A percentile compares a stretch with the other conserved stretches of the same genome.
Evolutionary conservation across 2,113 vertebrate genomes (phyloP).

Genomic region (Geothlypis trichas): DNA sequence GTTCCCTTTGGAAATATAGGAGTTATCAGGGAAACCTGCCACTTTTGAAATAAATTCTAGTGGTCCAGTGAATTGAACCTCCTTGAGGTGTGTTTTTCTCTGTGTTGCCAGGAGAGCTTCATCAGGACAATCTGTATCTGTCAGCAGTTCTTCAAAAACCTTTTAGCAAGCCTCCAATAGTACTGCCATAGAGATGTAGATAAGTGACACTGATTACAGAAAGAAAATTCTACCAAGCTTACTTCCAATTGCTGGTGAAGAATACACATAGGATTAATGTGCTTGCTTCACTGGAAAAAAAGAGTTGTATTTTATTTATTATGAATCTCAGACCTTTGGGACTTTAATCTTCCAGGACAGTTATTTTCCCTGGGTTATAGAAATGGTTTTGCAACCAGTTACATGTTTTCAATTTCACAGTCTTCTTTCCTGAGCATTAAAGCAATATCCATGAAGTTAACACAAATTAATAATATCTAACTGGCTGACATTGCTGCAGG

Average conservation of each 20-base stretch:
- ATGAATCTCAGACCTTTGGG: not conserved
- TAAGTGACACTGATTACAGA: not conserved
- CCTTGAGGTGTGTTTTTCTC: not conserved
- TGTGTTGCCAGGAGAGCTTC: not conserved
- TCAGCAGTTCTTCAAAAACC: not conserved
- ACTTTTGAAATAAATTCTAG: not conserved
- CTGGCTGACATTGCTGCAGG: not conserved
- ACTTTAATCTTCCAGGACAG: not conserved
- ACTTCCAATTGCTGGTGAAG: not conserved
- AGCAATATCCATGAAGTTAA: constrained; percentile 17
- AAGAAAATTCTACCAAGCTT: not conserved
- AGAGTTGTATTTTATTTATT: not conserved
- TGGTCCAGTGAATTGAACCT: not conserved
- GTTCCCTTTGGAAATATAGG: not conserved
- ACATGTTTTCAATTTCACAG: not conserved
- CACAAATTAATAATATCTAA: constrained; percentile 38
- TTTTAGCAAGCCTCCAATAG: not conserved
- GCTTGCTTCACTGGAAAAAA: not conserved
- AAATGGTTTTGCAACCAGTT: not conserved
- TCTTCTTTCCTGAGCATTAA: not conserved
- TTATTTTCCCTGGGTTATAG: not conserved
- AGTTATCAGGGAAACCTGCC: not conserved
- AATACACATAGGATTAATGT: not conserved
- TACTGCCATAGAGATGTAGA: not conserved
- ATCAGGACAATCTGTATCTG: not conserved